Evolutionary conservation across 2,113 vertebrate species (phyloP), one percentile per base, ranked within the genome.

Genomic region (Chaenocephalus aceratus): DNA sequence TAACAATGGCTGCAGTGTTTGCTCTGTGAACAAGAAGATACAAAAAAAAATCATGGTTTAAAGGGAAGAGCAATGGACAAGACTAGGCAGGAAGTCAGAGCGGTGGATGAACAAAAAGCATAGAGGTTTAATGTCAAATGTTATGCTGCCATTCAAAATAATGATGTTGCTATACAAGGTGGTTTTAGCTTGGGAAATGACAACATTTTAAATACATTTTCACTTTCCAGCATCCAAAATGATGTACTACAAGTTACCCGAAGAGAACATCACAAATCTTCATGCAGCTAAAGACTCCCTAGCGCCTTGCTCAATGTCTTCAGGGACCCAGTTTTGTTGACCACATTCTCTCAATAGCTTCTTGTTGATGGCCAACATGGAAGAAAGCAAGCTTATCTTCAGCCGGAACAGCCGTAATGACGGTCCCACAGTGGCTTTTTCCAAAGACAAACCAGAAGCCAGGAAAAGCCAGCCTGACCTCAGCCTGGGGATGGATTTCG

Each of bases 311-410:
- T 66, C 18, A 0, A 7, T 58, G 52, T 62, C 26, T 54, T 52
- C 0, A n/a, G 10, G 12, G 59, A 52, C 64, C 44, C 63, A 10
- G 6, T 72, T 83, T 68, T 52, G 62, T 62, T 67, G 54, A 83
- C 65, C 23, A 52, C 26, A 21, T 57, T 44, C 53, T 77, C 59
- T n/a, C 34, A 14, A n/a, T 71, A 83, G 69, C 46, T 65, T 13
- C 58, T 78, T n/a, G 41, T 88, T 92, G 4, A 23, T 36, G 0
- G 26, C 68, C 3, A 82, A 52, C 49, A 87, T 81, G 84, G 94
- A 94, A 0, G 85, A 93, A 12, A 93, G 86, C 15, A 93, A 95
- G 67, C 90, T 95, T 12, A 13, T 93, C 72, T 92, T 94, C 67
- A 7, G 87, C 21, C 1, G 67, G 53, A 93, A 95, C 48, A 16